A percentile compares a stretch with the other conserved stretches of the same genome.
These are phyloP conservation scores for Lucifuga dentata DNA, from an alignment of 2,113 vertebrate species.

Conservation along the genomic window DNA sequence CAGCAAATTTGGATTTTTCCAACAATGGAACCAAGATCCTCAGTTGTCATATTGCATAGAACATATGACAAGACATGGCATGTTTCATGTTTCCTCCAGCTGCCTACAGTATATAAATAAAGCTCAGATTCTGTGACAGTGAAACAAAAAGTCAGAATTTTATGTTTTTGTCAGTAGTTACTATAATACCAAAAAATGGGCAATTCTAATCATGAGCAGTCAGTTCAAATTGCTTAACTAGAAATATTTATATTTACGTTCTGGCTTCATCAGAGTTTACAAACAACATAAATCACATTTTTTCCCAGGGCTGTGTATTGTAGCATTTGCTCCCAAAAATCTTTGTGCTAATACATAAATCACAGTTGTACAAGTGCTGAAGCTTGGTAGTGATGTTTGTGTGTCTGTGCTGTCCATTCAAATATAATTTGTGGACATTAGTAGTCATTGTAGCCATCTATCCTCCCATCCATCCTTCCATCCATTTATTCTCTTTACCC, in stretches of 20 bases:
- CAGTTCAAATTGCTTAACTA: not conserved
- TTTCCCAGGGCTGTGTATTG: not conserved
- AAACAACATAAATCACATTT: not conserved
- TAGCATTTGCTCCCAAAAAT: not conserved
- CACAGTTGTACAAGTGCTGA: no score
- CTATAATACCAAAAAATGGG: not conserved
- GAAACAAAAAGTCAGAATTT: constrained; percentile 6
- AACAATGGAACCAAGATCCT: constrained; percentile 74
- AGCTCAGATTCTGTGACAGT: constrained; percentile 42
- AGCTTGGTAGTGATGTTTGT: no score
- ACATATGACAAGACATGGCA: constrained; percentile 58
- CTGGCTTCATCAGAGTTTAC: not conserved
- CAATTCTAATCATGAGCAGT: not conserved
- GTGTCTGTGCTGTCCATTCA: no score
- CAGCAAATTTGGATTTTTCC: constrained; percentile 73
- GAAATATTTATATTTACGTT: not conserved
- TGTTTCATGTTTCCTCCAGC: constrained; percentile 64
- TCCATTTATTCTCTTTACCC: no score
- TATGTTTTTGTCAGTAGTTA: no score
- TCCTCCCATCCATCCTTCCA: no score
- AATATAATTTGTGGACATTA: no score
- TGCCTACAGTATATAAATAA: constrained; percentile 70
- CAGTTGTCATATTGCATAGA: constrained; percentile 76
- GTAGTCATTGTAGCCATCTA: no score
- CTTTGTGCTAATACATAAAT: no score